Evolutionary conservation across 2,113 vertebrate genomes (phyloP).

Genomic region (Uria aalge): DNA sequence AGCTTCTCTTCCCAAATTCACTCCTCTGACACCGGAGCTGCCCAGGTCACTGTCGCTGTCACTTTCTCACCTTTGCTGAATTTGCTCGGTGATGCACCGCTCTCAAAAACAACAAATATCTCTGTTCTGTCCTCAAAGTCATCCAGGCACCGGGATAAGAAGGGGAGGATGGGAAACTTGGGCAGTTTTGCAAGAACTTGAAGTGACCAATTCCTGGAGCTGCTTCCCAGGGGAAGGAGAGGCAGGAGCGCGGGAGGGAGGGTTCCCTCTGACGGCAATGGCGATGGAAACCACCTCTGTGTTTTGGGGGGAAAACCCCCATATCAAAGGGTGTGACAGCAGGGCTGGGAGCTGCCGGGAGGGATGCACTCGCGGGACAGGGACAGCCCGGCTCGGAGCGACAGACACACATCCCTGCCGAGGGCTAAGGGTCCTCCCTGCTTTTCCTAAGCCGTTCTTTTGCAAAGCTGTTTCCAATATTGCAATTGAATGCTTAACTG

Average conservation of each 20-base stretch:
- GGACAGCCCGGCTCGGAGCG: not conserved
- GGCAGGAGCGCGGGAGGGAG: not conserved
- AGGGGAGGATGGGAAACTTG: not conserved
- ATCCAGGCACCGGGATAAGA: not conserved
- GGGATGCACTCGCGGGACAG: accelerated
- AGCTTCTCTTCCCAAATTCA: not conserved
- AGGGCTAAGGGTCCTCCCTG: not conserved
- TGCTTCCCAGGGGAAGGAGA: not conserved
- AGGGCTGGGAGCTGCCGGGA: not conserved
- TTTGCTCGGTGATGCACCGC: not conserved
- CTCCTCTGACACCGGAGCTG: accelerated
- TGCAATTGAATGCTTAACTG: conserved; percentile 37
- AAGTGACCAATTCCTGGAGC: not conserved
- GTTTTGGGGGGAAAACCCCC: not conserved
- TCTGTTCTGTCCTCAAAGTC: not conserved
- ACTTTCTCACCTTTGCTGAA: not conserved
- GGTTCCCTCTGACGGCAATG: not conserved
- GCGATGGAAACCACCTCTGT: not conserved
- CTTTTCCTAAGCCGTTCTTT: not conserved
- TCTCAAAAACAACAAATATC: not conserved
- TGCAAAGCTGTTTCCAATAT: conserved; percentile 50
- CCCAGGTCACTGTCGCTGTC: not conserved
- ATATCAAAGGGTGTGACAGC: not conserved
- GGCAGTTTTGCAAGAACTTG: not conserved
- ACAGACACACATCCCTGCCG: not conserved